Evolutionary conservation across 2,113 vertebrate species (phyloP), one percentile per base, ranked within the genome.

Genomic region (Hippocampus mohnikei): DNA sequence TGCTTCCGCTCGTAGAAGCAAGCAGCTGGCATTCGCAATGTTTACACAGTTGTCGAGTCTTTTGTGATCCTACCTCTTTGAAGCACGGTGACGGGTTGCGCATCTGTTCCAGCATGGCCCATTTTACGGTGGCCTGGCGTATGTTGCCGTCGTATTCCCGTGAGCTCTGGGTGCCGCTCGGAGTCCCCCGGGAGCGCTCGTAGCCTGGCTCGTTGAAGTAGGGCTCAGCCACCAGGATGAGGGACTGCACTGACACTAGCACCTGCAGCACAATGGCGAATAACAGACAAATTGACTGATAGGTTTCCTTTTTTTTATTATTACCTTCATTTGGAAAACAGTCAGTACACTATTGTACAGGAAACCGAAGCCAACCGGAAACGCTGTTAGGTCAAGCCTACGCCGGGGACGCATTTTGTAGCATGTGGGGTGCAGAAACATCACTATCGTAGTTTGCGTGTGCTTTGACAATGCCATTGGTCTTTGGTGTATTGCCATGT

Each of bases 101-200:
- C 87, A 98, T 96, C 93, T 99, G 97, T 71, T 99, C 97, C 70
- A 98, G 91, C 97, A 99, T 99, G 77, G 97, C 97, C 97, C 97
- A 99, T 83, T 98, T 99, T 82, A 98, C 97, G 0, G 95, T 94
- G 72, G 97, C 97, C 88, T 99, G 97, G 10, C 97, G 92, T 79
- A 99, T 99, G 84, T 99, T 99, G 23, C 96, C 97, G 25, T 99
- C 97, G 0, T 99, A 99, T 69, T 99, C 97, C 33, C 97, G 92
- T 76, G 97, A 98, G 84, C 97, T 99, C 92, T 99, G 97, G 9
- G 97, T 97, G 56, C 96, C 97, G 0, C 97, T 97, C 0, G 96
- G 97, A 1, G 97, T 98, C 10, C 97, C 97, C 23, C 97, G 91
- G 0, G 97, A 98, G 33, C 97, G 92, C 67, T 99, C 97, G 11